Evolutionary conservation across 1,140 invertebrate species (phyloP), one percentile per base, ranked within the genome.

Genomic region (Heliconius eleuchia): DNA sequence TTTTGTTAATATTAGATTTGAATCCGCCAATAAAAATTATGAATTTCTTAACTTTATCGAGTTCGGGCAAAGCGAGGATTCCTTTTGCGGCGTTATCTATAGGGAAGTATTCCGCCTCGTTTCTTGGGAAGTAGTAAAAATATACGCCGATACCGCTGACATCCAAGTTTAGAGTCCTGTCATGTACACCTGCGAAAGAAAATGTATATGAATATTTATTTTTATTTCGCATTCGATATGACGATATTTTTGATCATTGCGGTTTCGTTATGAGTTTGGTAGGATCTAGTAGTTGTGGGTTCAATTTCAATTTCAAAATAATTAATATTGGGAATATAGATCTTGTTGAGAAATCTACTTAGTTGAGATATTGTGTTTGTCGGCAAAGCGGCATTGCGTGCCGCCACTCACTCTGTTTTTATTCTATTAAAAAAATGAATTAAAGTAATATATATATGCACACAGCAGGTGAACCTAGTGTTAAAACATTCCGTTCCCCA

Each of bases 1-100:
- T 89, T 78, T 92, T 92, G 70, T 90, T 88, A 23, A 94, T 92
- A 19, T 87, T 86, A 0, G 93, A 94, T 75, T 91, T 92, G 79
- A 89, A 95, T 2, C 94, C 94, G 7, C 86, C 89, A 0, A 94
- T 89, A 79, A 92, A 95, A 73, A 95, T 84, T 6, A 90, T 87
- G 75, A 94, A 90, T 76, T 90, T 91, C 60, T 85, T 90, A 7
- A 75, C 81, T 86, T 91, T 92, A 73, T 94, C 88, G 70, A 92
- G 84, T 57, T 87, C 81, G 16, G 78, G 39, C 9, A 88, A 78
- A 3, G 78, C 77, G 1, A 91, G 86, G 60, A 94, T 93, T 23
- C 87, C 87, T 27, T 83, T 76, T 3, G 87, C 91, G 0, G 91
- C 90, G 42, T 90, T 78, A 23, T 86, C 81, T 57, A 93, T 90